These are phyloP conservation scores for Heterotilapia buettikoferi DNA, from an alignment of 2,113 vertebrate species.

Conservation along the genomic window DNA sequence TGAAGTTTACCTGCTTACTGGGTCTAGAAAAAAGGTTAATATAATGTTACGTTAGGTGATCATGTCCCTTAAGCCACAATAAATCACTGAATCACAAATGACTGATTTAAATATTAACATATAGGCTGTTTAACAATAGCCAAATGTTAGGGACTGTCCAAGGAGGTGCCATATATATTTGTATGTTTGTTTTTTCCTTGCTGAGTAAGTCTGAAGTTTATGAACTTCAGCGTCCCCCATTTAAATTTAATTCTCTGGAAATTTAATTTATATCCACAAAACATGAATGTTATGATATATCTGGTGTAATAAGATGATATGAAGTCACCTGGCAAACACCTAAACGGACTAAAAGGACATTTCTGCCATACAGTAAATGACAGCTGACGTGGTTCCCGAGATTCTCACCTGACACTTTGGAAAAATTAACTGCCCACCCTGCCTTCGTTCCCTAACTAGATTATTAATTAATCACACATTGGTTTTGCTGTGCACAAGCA, in stretches of 20 bases:
- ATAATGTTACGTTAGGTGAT: background rate
- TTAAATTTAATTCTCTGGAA: too few species aligned
- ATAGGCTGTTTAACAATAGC: background rate
- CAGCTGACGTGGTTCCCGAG: background rate
- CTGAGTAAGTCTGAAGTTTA: background rate
- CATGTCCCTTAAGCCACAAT: background rate
- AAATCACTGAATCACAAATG: background rate
- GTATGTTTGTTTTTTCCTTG: background rate
- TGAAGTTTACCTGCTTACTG: background rate
- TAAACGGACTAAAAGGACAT: background rate
- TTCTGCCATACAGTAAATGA: fast-evolving
- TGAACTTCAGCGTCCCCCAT: background rate
- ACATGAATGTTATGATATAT: background rate
- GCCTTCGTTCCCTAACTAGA: background rate
- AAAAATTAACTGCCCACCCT: background rate
- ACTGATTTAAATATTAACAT: background rate
- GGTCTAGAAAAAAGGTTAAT: background rate
- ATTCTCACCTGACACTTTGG: background rate
- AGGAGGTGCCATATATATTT: background rate
- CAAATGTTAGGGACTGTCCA: background rate
- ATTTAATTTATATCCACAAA: background rate
- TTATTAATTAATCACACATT: background rate
- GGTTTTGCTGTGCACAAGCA: background rate
- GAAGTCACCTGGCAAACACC: background rate
- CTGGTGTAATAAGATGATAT: background rate